These are phyloP conservation scores for Scaptomyza tumidula DNA, from an alignment of 2,888 invertebrate genomes.

Conservation along the genomic window DNA sequence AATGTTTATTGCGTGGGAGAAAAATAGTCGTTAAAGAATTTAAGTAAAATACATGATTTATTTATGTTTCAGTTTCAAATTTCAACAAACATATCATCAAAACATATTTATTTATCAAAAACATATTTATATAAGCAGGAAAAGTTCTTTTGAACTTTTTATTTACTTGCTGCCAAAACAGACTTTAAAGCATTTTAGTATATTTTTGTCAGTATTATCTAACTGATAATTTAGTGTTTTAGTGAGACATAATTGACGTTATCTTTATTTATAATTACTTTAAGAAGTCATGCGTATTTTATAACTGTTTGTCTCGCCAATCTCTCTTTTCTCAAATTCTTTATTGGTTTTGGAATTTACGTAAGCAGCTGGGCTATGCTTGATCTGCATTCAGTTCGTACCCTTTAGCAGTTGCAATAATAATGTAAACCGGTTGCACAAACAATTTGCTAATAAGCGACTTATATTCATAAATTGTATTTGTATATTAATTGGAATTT, in stretches of 20 bases:
- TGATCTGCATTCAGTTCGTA: not conserved
- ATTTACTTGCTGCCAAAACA: not conserved
- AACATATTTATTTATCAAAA: not conserved
- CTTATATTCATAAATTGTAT: constrained; percentile 34
- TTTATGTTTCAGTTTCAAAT: not conserved
- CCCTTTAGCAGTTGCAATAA: not conserved
- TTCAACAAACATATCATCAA: not conserved
- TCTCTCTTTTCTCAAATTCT: constrained; percentile 28
- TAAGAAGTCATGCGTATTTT: not conserved
- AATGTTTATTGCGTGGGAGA: not conserved
- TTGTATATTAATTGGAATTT: constrained; percentile 8
- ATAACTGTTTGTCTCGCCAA: constrained; percentile 21
- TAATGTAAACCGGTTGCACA: constrained; percentile 56
- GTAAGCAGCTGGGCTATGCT: constrained; percentile 29
- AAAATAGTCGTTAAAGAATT: not conserved
- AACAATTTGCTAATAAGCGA: constrained; percentile 3
- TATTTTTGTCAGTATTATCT: constrained; percentile 2
- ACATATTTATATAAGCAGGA: not conserved
- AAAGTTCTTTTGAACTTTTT: too few relatives aligned
- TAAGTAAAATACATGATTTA: not conserved
- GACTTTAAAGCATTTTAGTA: not conserved
- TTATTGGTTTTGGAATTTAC: constrained; percentile 13
- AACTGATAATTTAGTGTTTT: not conserved
- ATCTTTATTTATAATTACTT: not conserved
- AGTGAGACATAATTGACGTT: not conserved